Base-by-base conservation (phyloP, 2,113 vertebrate genomes). In the Rhinopomastus cyanomelas region DNA sequence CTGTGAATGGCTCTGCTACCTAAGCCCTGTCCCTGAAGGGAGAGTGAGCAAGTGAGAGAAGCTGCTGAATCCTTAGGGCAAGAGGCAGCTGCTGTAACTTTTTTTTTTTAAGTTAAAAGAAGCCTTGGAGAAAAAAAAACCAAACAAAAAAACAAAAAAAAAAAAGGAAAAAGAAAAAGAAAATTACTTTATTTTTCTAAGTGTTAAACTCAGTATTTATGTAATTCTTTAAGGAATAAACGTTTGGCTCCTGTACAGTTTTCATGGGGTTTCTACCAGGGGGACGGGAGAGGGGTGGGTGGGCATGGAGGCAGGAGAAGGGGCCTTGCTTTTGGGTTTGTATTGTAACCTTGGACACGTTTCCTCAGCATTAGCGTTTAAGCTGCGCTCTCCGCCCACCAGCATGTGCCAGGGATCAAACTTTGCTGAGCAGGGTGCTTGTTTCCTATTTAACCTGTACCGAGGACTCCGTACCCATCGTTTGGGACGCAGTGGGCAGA, bases 191-290 rank as follows among this genome's bases (percentile, higher is more conserved):
- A 98, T 98, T 98, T 98, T 98, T 98, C 97, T 98, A 98, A 98
- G 96, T 98, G 97, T 97, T 97, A 97, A 98, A 97, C 97, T 98
- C 98, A 98, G 97, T 98, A 98, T 98, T 98, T 98, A 98, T 98
- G 98, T 98, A 98, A 97, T 97, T 98, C 97, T 97, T 97, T 97
- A 96, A 97, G 97, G 97, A 96, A 96, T 96, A 95, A 96, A 96
- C 94, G 95, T 96, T 96, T 94, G 94, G 95, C 95, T 96, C 95
- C 96, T 96, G 95, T 96, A 96, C 95, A 96, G 95, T 96, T 96
- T 96, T 96, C 93, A 96, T 95, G 95, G 96, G 96, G 93, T 96
- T 96, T 96, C 94, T 96, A 96, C 86, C 78, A 76, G 79, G 82
- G 95, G 93, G 67, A 80, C 51, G 90, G 96, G 92, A 74, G 81